Evolutionary conservation across 2,113 vertebrate species (phyloP).

Genomic region (Dipodomys ordii): DNA sequence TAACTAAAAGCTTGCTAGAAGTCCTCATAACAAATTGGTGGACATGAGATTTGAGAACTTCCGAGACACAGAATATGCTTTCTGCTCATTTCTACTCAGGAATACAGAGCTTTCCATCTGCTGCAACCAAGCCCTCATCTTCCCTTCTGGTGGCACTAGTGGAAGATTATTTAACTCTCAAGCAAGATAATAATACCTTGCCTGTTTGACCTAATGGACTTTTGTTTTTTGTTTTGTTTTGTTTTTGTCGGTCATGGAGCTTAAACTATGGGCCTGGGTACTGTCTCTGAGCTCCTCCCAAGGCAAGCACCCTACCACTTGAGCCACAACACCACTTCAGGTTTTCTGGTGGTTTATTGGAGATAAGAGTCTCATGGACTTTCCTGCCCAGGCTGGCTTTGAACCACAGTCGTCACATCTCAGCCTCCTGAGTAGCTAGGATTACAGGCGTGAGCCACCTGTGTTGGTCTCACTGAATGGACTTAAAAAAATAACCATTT

Average conservation of each 20-base stretch:
- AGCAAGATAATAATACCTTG: not conserved
- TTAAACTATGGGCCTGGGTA: too few relatives aligned
- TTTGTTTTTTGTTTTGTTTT: not conserved
- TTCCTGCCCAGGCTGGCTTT: too few relatives aligned
- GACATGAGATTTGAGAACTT: not conserved
- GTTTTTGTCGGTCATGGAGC: too few relatives aligned
- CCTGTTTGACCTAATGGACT: not conserved
- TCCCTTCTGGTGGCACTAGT: not conserved
- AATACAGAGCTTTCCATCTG: not conserved
- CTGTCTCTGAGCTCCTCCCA: too few relatives aligned
- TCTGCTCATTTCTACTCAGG: too few relatives aligned
- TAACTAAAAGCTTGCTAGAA: slow-evolving; percentile 1
- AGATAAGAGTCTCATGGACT: too few relatives aligned
- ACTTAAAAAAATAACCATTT: not conserved
- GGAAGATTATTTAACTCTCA: not conserved
- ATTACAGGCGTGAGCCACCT: too few relatives aligned
- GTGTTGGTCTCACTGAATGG: not conserved
- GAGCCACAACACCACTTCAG: too few relatives aligned
- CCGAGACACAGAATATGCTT: not conserved
- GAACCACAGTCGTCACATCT: too few relatives aligned
- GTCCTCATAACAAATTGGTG: not conserved
- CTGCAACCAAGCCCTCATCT: not conserved
- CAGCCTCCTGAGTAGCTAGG: too few relatives aligned
- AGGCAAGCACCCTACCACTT: too few relatives aligned
- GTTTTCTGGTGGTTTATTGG: too few relatives aligned